Conservation (phyloP, 2,113 vertebrate genomes). For the Lynx canadensis region DNA sequence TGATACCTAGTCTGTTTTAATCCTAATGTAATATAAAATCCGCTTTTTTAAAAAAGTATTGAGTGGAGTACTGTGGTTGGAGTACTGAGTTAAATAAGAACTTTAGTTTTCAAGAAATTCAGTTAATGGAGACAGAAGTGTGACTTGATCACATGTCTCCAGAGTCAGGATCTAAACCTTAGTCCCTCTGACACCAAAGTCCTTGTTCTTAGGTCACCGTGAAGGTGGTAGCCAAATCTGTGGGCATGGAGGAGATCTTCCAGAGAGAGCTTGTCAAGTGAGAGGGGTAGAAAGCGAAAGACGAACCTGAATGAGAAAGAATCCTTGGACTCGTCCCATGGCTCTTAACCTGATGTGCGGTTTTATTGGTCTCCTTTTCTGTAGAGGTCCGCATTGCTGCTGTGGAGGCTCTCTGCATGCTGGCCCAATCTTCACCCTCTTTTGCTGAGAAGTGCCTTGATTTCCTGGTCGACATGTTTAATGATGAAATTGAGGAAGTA, state of each 20-base stretch:
- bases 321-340: not conserved
- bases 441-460: slow-evolving; percentile 98
- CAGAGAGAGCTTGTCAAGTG: not conserved
- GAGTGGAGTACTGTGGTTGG: not conserved
- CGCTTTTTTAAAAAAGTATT: not conserved
- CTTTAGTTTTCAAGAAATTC: slow-evolving; percentile 42
- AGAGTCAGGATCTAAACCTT: not conserved
- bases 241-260: not conserved
- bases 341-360: not conserved
- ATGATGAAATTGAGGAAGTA: slow-evolving; percentile 99
- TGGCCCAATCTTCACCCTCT: slow-evolving; percentile 93
- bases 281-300: not conserved
- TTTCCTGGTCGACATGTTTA: slow-evolving; percentile 99
- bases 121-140: not conserved
- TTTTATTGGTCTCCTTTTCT: not conserved
- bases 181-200: not conserved
- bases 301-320: not conserved
- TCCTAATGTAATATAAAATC: not conserved
- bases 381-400: slow-evolving; percentile 97
- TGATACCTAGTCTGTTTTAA: slow-evolving; percentile 15
- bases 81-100: slow-evolving; percentile 25
- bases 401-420: slow-evolving; percentile 94
- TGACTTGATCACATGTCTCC: not conserved
- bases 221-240: not conserved
- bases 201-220: not conserved